A percentile compares a stretch with the other conserved stretches of the same genome.
phyloP scores from a whole-genome alignment of 2,113 vertebrate species.

The Leptodactylus fuscus region DNA sequence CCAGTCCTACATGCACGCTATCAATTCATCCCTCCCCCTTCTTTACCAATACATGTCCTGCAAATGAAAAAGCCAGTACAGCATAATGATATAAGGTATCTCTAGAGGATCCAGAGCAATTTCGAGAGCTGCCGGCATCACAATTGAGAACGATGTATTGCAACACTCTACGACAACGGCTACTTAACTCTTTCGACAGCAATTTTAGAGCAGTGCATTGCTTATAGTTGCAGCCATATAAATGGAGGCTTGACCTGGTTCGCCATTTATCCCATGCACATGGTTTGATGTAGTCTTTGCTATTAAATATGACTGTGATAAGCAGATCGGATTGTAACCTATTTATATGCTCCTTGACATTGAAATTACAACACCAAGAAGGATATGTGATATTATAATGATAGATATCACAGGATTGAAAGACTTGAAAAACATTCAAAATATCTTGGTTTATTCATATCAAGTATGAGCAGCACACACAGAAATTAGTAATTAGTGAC shows the following conservation, averaged over 20 bases:
- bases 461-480: too few species aligned
- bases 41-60: conserved; percentile 46
- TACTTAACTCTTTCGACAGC: background rate
- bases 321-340: too few species aligned
- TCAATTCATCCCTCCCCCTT: conserved; percentile 24
- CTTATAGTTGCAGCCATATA: background rate
- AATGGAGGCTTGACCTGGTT: background rate
- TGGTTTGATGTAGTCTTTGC: background rate
- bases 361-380: too few species aligned
- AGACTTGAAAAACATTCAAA: too few species aligned
- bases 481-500: too few species aligned
- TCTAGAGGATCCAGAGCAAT: conserved; percentile 38
- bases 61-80: conserved; percentile 44
- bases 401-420: too few species aligned
- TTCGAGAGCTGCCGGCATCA: conserved; percentile 26
- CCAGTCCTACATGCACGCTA: conserved; percentile 32
- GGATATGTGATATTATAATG: too few species aligned
- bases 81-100: conserved; percentile 46
- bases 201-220: background rate
- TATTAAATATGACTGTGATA: background rate
- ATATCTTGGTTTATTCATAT: too few species aligned
- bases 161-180: conserved; percentile 9
- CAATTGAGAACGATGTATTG: conserved; percentile 16
- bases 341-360: too few species aligned
- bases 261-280: background rate